Conservation (phyloP, 2,888 invertebrate species). For the Embidobia sp. region DNA sequence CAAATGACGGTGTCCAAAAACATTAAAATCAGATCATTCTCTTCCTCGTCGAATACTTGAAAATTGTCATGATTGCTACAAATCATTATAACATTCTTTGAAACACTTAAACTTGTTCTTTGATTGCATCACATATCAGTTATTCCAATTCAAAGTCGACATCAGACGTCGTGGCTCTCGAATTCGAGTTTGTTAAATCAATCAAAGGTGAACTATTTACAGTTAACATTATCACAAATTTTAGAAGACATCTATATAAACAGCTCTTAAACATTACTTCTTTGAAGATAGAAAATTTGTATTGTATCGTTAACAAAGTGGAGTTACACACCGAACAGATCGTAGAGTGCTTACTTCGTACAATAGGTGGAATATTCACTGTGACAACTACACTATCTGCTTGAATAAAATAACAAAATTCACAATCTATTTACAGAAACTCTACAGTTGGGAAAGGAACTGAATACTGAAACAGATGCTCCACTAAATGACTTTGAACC, state of each 20-base stretch:
- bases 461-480: slow-evolving; percentile 10
- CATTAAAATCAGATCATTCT: slow-evolving; percentile 22
- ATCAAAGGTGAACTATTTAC: slow-evolving; percentile 17
- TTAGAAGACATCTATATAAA: slow-evolving; percentile 52
- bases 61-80: slow-evolving; percentile 3
- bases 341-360: slow-evolving; percentile 13
- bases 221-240: slow-evolving; percentile 42
- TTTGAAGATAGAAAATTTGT: slow-evolving; percentile 15
- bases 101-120: slow-evolving; percentile 21
- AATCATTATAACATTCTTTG: background rate
- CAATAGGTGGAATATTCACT: background rate
- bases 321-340: slow-evolving; percentile 17
- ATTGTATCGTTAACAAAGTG: slow-evolving; percentile 19
- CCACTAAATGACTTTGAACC: no score
- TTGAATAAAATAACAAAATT: background rate
- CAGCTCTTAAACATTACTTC: slow-evolving; percentile 23
- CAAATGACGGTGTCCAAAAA: slow-evolving; percentile 11
- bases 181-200: background rate
- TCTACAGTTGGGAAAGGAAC: slow-evolving; percentile 7
- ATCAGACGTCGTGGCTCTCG: slow-evolving; percentile 6
- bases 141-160: slow-evolving; percentile 16
- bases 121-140: slow-evolving; percentile 25
- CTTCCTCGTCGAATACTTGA: slow-evolving; percentile 5
- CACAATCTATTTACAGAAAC: slow-evolving; percentile 23
- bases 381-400: background rate